Percentiles rank a stretch among this genome's conserved stretches.
Conservation (phyloP, 2,797 vertebrate genomes). For the Ctenopoma kingsleyae region DNA sequence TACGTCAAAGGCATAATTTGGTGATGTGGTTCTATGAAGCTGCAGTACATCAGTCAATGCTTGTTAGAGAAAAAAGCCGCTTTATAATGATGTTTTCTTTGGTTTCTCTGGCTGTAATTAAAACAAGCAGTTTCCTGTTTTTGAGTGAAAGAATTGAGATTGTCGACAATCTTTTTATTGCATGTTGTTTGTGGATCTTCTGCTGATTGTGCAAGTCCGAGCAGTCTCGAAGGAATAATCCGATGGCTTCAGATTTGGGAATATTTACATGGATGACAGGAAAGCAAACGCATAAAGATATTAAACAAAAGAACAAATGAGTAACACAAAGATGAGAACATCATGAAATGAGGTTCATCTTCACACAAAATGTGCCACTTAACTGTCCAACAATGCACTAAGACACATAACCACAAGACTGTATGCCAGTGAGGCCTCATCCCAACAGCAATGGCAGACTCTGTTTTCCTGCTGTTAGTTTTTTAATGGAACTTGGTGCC, state of each 20-base stretch:
- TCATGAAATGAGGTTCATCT: constrained; percentile 6
- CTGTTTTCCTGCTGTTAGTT: constrained; percentile 25
- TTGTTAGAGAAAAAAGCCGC: constrained; percentile 20
- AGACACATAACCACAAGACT: neutral
- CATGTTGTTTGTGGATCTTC: constrained; percentile 20
- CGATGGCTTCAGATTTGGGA: constrained; percentile 4
- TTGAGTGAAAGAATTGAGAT: constrained; percentile 18
- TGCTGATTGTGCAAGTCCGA: constrained; percentile 38
- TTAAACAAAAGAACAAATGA: constrained; percentile 31
- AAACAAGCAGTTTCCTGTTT: constrained; percentile 59
- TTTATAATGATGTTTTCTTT: constrained; percentile 50
- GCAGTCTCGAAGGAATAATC: neutral
- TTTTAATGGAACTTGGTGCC: constrained; percentile 50
- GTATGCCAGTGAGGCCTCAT: constrained; percentile 41
- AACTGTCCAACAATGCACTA: neutral
- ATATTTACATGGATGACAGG: constrained; percentile 33
- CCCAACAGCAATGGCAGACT: constrained; percentile 15
- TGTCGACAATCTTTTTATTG: constrained; percentile 12
- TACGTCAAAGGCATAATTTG: constrained; percentile 30
- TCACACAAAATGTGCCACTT: constrained; percentile 2
- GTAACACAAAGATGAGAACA: constrained; percentile 8
- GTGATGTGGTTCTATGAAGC: constrained; percentile 36
- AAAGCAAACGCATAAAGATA: constrained; percentile 13
- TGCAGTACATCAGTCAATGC: constrained; percentile 13
- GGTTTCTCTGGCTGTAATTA: constrained; percentile 32